Conservation (phyloP, 2,888 invertebrate genomes). For the Zaprionus lineosus region DNA sequence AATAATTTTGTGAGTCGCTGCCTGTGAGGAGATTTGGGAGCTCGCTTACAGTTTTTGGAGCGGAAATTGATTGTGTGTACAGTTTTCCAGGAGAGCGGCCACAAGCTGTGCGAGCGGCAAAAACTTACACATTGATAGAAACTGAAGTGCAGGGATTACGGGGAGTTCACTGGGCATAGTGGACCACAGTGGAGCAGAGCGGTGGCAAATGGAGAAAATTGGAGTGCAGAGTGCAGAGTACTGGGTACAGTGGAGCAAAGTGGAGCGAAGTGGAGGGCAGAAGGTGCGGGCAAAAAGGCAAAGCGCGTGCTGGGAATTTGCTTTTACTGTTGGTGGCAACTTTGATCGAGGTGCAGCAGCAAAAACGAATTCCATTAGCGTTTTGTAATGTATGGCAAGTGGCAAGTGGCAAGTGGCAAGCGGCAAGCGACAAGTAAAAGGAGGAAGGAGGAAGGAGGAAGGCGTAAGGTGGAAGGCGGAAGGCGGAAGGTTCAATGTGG, state of each 20-base stretch:
- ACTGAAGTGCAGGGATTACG: too few species aligned
- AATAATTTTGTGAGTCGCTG: slow-evolving; percentile 32
- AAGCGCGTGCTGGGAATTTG: slow-evolving; percentile 61
- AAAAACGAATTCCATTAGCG: not conserved
- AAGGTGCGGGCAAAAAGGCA: slow-evolving; percentile 44
- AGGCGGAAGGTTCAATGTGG: too few species aligned
- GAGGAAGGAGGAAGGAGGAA: too few species aligned
- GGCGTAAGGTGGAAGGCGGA: too few species aligned
- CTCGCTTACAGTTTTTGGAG: slow-evolving; percentile 64
- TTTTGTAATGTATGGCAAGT: not conserved
- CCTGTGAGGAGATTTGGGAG: slow-evolving; percentile 45
- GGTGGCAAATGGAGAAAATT: too few species aligned
- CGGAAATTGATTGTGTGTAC: slow-evolving; percentile 80
- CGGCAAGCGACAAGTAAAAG: slow-evolving; percentile 5
- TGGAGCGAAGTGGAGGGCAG: slow-evolving; percentile 27
- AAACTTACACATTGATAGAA: slow-evolving; percentile 13
- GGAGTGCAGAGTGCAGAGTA: slow-evolving; percentile 19
- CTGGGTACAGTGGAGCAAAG: not conserved
- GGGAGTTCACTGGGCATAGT: too few species aligned
- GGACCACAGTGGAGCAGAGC: too few species aligned
- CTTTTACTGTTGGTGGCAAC: slow-evolving; percentile 43
- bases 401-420: not conserved
- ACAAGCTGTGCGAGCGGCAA: slow-evolving; percentile 17
- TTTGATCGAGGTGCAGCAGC: slow-evolving; percentile 30
- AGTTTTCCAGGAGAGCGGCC: slow-evolving; percentile 58